These are phyloP conservation scores for Cydia splendana DNA, from an alignment of 1,140 invertebrate species.

Conservation along the genomic window DNA sequence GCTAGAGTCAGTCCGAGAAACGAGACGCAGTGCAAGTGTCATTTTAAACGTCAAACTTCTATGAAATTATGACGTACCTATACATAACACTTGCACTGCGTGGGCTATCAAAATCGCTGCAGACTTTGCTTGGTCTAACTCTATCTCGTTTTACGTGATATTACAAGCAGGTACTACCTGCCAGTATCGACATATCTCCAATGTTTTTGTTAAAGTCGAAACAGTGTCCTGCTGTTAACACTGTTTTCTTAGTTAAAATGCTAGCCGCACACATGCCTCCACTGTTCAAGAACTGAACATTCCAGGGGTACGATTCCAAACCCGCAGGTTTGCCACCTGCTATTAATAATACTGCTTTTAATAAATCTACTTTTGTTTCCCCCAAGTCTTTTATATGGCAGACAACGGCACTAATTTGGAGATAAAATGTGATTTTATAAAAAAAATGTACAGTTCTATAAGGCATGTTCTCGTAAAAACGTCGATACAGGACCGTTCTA, in stretches of 20 bases:
- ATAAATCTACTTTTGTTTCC: conserved; percentile 41
- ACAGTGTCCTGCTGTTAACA: conserved; percentile 56
- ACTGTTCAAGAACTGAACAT: conserved; percentile 52
- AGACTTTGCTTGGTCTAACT: too few relatives aligned
- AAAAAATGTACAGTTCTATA: not conserved
- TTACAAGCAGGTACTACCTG: conserved; percentile 40
- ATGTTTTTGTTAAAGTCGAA: conserved; percentile 50
- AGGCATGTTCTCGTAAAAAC: not conserved
- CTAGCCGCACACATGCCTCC: conserved; percentile 50
- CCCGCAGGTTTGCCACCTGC: conserved; percentile 42
- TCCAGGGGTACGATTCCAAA: conserved; percentile 45
- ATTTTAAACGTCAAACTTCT: too few relatives aligned
- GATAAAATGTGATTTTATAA: not conserved
- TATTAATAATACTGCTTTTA: conserved; percentile 37
- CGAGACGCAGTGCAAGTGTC: too few relatives aligned
- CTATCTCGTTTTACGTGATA: not conserved
- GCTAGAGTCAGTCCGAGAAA: too few relatives aligned
- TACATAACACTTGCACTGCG: too few relatives aligned
- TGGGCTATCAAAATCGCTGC: too few relatives aligned
- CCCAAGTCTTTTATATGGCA: conserved; percentile 52
- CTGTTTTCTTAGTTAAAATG: conserved; percentile 48
- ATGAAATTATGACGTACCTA: too few relatives aligned
- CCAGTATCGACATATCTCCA: conserved; percentile 50
- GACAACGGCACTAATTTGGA: not conserved
- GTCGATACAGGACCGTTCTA: not conserved